phyloP scores from a whole-genome alignment of 2,113 vertebrate species.

The Stomatorhinus ivindoensis region DNA sequence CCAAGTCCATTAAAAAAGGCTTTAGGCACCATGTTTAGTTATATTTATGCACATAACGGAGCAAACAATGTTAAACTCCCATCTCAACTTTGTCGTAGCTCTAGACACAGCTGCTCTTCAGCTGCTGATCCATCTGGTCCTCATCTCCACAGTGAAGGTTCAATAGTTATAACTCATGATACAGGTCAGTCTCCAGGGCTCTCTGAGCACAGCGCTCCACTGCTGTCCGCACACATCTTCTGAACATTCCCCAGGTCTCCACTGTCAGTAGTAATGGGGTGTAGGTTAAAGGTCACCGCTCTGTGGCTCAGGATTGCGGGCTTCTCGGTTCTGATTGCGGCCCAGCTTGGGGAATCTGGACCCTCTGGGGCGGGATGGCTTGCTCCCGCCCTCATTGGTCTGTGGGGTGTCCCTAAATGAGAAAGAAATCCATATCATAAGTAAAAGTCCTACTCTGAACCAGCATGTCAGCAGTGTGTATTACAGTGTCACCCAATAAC shows the following conservation, averaged over 20 bases:
- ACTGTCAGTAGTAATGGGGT: background rate
- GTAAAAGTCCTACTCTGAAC: background rate
- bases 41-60: conserved; percentile 43
- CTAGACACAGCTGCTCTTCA: conserved; percentile 21
- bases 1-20: conserved; percentile 48
- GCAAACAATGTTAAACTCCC: conserved; percentile 27
- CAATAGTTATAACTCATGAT: conserved; percentile 6
- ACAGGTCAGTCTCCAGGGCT: background rate
- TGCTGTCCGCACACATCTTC: conserved; percentile 16
- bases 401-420: conserved; percentile 69
- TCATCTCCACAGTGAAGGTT: background rate
- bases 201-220: background rate
- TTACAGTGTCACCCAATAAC: background rate
- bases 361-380: conserved; percentile 65
- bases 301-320: conserved; percentile 82
- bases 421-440: conserved; percentile 18
- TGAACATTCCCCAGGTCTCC: background rate
- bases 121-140: conserved; percentile 22
- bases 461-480: background rate
- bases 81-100: conserved; percentile 19
- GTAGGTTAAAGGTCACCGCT: conserved; percentile 85
- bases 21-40: conserved; percentile 53
- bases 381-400: conserved; percentile 63
- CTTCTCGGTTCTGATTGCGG: conserved; percentile 68
- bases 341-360: conserved; percentile 80